A percentile compares a stretch with the other conserved stretches of the same genome.
Conservation (phyloP, 2,888 invertebrate genomes). For the Celastrina argiolus region DNA sequence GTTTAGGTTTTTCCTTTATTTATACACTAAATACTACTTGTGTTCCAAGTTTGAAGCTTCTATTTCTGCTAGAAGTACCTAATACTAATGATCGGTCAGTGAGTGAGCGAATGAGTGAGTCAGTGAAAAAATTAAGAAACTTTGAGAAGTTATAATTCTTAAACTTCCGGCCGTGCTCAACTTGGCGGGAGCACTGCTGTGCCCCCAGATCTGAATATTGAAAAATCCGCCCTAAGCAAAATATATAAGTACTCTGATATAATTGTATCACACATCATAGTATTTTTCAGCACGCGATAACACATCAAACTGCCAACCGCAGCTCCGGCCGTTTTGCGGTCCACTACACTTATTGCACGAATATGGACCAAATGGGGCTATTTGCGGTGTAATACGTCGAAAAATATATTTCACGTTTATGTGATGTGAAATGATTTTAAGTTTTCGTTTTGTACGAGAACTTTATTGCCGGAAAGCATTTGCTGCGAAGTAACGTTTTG, state of each 20-base stretch:
- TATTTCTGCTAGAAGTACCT: neutral
- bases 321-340: conserved; percentile 32
- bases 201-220: too few species aligned
- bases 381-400: conserved; percentile 28
- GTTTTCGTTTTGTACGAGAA: neutral
- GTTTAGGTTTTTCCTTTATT: too few species aligned
- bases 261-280: neutral
- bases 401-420: conserved; percentile 18
- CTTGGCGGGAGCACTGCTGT: too few species aligned
- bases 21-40: too few species aligned
- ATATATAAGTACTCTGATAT: too few species aligned
- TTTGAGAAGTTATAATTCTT: too few species aligned
- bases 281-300: conserved; percentile 22
- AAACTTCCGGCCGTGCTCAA: too few species aligned
- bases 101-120: too few species aligned
- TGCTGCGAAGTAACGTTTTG: too few species aligned
- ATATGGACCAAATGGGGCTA: conserved; percentile 26
- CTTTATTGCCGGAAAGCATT: neutral
- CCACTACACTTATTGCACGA: conserved; percentile 36
- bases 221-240: neutral
- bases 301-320: conserved; percentile 31
- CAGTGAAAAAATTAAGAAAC: too few species aligned
- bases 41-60: too few species aligned
- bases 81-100: too few species aligned
- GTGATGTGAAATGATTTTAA: conserved; percentile 2